A percentile compares a stretch with the other conserved stretches of the same genome.
phyloP scores from a whole-genome alignment of 2,113 vertebrate species.

The Lamprotornis superbus region DNA sequence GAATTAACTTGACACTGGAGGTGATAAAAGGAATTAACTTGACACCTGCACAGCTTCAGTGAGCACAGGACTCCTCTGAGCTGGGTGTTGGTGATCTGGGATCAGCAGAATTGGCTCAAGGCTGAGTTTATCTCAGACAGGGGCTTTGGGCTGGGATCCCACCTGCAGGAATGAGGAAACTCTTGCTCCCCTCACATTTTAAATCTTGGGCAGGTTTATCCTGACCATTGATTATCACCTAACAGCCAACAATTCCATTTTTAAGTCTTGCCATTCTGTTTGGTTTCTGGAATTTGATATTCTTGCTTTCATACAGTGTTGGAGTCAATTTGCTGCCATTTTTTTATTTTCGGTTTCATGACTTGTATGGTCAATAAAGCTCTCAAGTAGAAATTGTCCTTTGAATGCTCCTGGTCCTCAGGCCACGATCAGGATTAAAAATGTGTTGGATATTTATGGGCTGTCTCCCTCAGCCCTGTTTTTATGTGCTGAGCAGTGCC shows the following conservation, averaged over 20 bases:
- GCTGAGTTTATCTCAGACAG: background rate
- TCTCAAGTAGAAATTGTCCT: background rate
- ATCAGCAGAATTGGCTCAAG: background rate
- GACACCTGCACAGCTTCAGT: background rate
- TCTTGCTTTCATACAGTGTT: background rate
- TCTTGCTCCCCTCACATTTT: background rate
- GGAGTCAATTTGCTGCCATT: background rate
- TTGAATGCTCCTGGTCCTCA: background rate
- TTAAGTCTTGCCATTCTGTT: background rate
- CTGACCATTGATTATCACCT: background rate
- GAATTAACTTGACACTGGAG: background rate
- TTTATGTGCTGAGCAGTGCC: background rate
- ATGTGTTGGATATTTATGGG: background rate
- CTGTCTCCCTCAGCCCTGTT: background rate
- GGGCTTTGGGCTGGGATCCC: background rate
- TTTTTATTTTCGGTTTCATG: background rate
- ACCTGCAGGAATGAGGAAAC: background rate
- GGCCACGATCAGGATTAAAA: background rate
- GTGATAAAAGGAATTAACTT: background rate
- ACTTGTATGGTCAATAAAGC: background rate
- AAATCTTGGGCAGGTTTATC: background rate
- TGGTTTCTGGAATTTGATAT: background rate
- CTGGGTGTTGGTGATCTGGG: background rate
- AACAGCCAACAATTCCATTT: background rate
- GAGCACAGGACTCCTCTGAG: background rate